Evolutionary conservation across 2,888 invertebrate species (phyloP).

Genomic region (Cerceris rybyensis): DNA sequence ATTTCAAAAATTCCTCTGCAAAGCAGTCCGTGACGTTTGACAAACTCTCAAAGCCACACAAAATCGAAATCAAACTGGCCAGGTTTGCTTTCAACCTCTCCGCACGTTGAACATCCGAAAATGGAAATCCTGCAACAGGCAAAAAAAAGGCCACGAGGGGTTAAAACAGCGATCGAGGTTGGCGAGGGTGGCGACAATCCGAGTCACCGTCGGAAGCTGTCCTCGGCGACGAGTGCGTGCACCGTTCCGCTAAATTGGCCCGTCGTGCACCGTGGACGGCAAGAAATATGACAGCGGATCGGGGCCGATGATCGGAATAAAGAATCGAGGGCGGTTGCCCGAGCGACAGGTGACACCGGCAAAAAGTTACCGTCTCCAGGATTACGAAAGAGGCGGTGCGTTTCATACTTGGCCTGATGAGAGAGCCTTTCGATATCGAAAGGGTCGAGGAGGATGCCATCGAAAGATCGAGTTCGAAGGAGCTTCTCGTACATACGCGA

Average conservation of each 20-base stretch:
- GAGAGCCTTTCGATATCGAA: conserved; percentile 46
- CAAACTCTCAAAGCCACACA: too few species aligned
- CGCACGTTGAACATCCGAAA: too few species aligned
- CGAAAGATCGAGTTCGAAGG: conserved; percentile 29
- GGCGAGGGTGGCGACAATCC: neutral
- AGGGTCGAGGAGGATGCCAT: conserved; percentile 13
- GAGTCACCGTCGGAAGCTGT: neutral
- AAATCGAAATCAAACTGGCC: too few species aligned
- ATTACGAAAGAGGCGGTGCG: conserved; percentile 67
- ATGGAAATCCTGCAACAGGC: too few species aligned
- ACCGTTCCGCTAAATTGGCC: conserved; percentile 69
- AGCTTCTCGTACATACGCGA: conserved; percentile 21
- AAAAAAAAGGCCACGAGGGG: too few species aligned
- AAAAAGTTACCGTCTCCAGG: conserved; percentile 72
- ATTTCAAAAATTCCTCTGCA: too few species aligned
- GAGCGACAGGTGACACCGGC: conserved; percentile 74
- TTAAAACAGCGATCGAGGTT: neutral
- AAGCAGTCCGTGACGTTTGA: too few species aligned
- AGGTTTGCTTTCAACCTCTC: too few species aligned
- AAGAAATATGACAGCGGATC: conserved; percentile 77
- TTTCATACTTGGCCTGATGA: conserved; percentile 61
- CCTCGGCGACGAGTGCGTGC: neutral
- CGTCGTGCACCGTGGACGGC: conserved; percentile 65
- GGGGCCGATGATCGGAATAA: conserved; percentile 73
- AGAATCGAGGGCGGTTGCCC: conserved; percentile 69